phyloP scores from a whole-genome alignment of 2,888 invertebrate genomes.

The Cactoblastis cactorum region DNA sequence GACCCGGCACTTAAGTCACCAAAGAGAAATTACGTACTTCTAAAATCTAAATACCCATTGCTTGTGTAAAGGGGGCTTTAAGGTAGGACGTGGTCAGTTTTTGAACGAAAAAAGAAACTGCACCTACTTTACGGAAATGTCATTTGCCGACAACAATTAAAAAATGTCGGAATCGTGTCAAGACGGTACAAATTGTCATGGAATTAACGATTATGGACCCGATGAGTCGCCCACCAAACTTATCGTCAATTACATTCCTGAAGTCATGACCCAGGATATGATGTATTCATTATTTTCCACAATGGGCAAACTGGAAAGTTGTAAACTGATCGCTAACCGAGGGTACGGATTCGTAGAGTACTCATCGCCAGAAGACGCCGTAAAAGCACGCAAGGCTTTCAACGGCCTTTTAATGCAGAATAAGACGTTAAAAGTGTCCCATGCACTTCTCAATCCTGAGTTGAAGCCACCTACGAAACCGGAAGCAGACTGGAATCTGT shows the following conservation, averaged over 20 bases:
- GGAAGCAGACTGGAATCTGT: constrained; percentile 78
- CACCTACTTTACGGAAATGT: constrained; percentile 60
- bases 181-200: constrained; percentile 77
- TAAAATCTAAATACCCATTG: neutral
- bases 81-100: constrained; percentile 30
- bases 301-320: constrained; percentile 79
- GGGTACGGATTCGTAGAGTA: constrained; percentile 79
- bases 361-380: constrained; percentile 72
- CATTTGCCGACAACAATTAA: constrained; percentile 79
- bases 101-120: constrained; percentile 43
- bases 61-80: neutral
- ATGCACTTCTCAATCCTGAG: constrained; percentile 74
- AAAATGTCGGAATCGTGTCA: constrained; percentile 81
- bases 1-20: too few relatives aligned
- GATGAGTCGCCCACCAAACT: constrained; percentile 79
- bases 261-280: constrained; percentile 80
- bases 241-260: constrained; percentile 80
- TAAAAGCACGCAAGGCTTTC: constrained; percentile 74
- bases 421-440: constrained; percentile 76
- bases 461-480: constrained; percentile 74
- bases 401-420: constrained; percentile 78
- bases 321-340: constrained; percentile 78
- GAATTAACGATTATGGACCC: constrained; percentile 76
- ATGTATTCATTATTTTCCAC: constrained; percentile 78
- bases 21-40: too few relatives aligned